Percentiles rank a stretch among this genome's conserved stretches.
Conservation (phyloP, 2,113 vertebrate genomes). For the Geococcyx californianus region DNA sequence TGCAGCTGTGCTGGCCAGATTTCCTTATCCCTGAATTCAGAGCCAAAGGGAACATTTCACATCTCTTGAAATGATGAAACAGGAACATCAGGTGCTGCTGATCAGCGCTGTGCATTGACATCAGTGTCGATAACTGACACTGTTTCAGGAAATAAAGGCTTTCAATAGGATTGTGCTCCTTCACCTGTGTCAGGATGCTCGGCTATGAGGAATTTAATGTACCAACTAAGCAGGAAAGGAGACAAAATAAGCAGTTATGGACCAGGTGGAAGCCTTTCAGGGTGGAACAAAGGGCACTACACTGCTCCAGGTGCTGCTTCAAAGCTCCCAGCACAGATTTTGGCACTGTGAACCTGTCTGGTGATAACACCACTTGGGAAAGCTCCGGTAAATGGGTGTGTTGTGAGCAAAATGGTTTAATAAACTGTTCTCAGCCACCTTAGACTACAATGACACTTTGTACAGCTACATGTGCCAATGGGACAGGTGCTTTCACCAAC, state of each 20-base stretch:
- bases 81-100: not conserved
- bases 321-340: not conserved
- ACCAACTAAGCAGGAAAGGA: accelerated
- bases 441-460: not conserved
- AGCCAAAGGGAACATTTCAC: not conserved
- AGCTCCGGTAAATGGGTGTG: not conserved
- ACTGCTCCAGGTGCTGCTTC: not conserved
- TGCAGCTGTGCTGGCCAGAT: not conserved
- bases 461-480: not conserved
- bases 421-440: not conserved
- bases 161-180: not conserved
- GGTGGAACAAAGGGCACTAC: not conserved
- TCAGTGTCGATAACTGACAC: not conserved
- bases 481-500: accelerated
- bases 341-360: not conserved
- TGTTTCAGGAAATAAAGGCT: not conserved
- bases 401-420: not conserved
- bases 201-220: accelerated
- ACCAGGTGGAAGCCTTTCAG: not conserved
- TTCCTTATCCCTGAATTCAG: not conserved
- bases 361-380: not conserved
- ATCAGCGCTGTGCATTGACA: not conserved
- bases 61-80: not conserved
- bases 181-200: not conserved
- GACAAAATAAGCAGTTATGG: not conserved